These are phyloP conservation scores for Lasioglossum figueresi DNA, from an alignment of 2,888 invertebrate genomes.

Conservation along the genomic window DNA sequence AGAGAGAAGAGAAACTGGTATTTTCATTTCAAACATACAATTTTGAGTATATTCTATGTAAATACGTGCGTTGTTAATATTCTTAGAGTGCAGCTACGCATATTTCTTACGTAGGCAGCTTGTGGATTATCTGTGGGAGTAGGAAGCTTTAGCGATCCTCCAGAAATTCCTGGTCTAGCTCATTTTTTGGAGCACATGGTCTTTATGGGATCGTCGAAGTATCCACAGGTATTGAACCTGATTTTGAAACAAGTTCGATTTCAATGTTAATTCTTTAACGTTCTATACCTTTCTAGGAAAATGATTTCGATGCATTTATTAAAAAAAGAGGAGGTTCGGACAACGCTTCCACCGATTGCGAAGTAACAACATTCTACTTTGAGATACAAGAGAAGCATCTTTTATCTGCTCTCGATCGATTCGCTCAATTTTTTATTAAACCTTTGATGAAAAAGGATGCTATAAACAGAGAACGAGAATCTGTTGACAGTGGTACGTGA, in stretches of 20 bases:
- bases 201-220: constrained; percentile 97
- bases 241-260: background rate
- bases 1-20: constrained; percentile 73
- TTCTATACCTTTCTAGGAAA: constrained; percentile 73
- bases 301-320: constrained; percentile 81
- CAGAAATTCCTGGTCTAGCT: constrained; percentile 91
- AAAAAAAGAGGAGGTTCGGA: constrained; percentile 93
- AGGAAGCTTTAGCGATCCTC: constrained; percentile 92
- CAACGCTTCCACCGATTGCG: constrained; percentile 95
- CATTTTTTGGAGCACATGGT: constrained; percentile 97
- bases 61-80: constrained; percentile 25
- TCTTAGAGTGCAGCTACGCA: constrained; percentile 33
- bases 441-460: constrained; percentile 94
- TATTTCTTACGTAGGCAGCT: constrained; percentile 86
- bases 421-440: constrained; percentile 94
- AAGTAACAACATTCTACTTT: constrained; percentile 95
- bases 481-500: constrained; percentile 92
- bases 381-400: constrained; percentile 93
- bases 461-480: constrained; percentile 93
- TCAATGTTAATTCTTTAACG: background rate
- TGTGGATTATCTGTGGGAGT: constrained; percentile 91
- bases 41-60: background rate
- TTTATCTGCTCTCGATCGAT: constrained; percentile 91
- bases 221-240: constrained; percentile 88
- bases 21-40: background rate